Base-by-base conservation (phyloP, 2,888 invertebrate species). In the Euspilapteryx auroguttella region DNA sequence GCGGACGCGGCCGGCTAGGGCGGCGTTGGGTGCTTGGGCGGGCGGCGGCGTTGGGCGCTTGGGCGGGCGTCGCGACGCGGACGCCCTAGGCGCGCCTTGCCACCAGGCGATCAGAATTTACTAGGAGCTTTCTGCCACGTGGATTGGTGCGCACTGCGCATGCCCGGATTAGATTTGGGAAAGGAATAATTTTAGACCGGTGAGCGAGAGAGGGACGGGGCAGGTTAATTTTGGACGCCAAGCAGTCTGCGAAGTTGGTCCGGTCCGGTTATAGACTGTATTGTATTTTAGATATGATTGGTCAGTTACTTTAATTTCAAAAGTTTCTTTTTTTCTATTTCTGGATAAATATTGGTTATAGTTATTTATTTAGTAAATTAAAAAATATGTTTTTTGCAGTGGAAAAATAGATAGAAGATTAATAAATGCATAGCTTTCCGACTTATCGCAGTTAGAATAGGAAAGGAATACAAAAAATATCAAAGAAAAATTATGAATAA, bases 51-150 rank as follows among this genome's bases (percentile, higher is more conserved):
- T 33, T 69, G 76, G 42, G 55, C 65, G 45, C 64, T n/a, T n/a
- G n/a, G n/a, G n/a, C n/a, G n/a, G n/a, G n/a, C n/a, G n/a, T n/a
- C 66, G 53, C 78, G 57, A 47, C 55, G 53, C 55, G 51, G 63
- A 62, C 73, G 78, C 55, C 78, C 77, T 51, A 66, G 66, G 51
- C 80, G 79, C 54, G 78, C 79, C 55, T 73, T 62, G 40, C 73
- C n/a, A 75, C 55, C 73, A 77, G 56, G 79, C 33, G 33, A 43
- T 1, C 71, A 78, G 44, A 50, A 46, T 6, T 21, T 32, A 35
- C 31, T 14, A 56, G 52, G 51, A 71, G 64, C 33, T 47, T 17
- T 27, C 15, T 40, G 23, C 37, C 69, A 66, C 66, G 68, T 66
- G 73, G 63, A 55, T 48, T 58, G 55, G 41, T 55, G 51, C 54